Conservation (phyloP, 2,888 invertebrate genomes). For the Saturnia pavonia region DNA sequence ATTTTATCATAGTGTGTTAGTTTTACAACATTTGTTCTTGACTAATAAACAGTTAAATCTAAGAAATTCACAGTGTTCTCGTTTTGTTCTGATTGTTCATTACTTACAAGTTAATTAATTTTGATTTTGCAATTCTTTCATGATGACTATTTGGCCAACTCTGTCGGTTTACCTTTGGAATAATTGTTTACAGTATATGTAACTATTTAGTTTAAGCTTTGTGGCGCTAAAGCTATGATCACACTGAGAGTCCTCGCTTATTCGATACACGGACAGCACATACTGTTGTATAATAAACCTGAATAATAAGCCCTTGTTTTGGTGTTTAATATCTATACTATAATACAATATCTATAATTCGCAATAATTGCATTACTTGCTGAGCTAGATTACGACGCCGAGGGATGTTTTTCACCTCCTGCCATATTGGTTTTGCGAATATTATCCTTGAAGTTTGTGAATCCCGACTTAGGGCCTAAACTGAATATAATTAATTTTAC, state of each 20-base stretch:
- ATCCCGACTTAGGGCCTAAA: not conserved
- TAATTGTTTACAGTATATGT: not conserved
- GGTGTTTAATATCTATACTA: not conserved
- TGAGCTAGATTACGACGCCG: not conserved
- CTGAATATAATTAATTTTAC: not conserved
- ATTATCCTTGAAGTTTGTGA: no score
- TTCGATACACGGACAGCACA: not conserved
- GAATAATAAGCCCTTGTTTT: not conserved
- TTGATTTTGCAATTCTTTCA: not conserved
- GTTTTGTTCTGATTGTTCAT: constrained; percentile 3
- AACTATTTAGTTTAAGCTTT: not conserved
- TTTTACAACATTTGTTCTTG: not conserved
- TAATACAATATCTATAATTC: no score
- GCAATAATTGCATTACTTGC: no score
- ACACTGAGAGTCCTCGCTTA: not conserved
- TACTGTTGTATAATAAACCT: not conserved
- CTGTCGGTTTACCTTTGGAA: not conserved
- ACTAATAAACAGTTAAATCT: constrained; percentile 4
- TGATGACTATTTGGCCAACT: not conserved
- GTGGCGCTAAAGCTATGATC: not conserved
- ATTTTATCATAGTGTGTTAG: not conserved
- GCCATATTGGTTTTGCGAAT: not conserved
- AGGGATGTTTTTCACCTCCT: not conserved
- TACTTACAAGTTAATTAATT: not conserved
- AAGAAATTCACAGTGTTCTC: not conserved